Conservation (phyloP, 1,140 invertebrate species). For the Drosophila pandora region DNA sequence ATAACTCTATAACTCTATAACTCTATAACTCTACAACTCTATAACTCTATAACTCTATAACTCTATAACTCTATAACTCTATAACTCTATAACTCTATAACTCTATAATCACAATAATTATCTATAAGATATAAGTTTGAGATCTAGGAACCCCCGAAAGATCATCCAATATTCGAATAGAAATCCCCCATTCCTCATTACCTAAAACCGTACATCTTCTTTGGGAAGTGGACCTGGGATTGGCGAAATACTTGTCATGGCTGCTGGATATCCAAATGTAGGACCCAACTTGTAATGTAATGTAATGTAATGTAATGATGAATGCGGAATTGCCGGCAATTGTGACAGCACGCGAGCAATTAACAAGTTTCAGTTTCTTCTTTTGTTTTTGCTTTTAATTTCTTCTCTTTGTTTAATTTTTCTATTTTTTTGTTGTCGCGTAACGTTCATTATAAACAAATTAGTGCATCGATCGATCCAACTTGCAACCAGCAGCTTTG, state of each 20-base stretch:
- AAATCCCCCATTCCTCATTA: background rate
- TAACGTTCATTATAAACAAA: conserved; percentile 76
- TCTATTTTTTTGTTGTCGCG: conserved; percentile 7
- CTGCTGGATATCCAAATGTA: conserved; percentile 5
- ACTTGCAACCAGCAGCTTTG: conserved; percentile 30
- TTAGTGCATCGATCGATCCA: conserved; percentile 63
- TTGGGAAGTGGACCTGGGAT: conserved; percentile 13
- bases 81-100: too few relatives aligned
- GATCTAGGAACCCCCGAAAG: too few relatives aligned
- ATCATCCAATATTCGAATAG: background rate
- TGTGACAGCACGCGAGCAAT: conserved; percentile 78
- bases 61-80: too few relatives aligned
- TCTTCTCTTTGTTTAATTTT: background rate
- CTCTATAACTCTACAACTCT: too few relatives aligned
- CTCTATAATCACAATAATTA: too few relatives aligned
- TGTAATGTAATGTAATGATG: background rate
- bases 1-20: too few relatives aligned
- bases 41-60: too few relatives aligned
- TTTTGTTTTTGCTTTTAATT: background rate
- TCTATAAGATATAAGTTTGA: too few relatives aligned
- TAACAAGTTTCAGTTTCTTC: conserved; percentile 54
- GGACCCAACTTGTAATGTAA: background rate
- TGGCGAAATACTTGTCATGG: conserved; percentile 54
- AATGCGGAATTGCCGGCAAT: conserved; percentile 64
- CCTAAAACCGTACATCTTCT: background rate